Base-by-base conservation (phyloP, 2,888 invertebrate species). In the Imbricaverruca yamaguchii region DNA sequence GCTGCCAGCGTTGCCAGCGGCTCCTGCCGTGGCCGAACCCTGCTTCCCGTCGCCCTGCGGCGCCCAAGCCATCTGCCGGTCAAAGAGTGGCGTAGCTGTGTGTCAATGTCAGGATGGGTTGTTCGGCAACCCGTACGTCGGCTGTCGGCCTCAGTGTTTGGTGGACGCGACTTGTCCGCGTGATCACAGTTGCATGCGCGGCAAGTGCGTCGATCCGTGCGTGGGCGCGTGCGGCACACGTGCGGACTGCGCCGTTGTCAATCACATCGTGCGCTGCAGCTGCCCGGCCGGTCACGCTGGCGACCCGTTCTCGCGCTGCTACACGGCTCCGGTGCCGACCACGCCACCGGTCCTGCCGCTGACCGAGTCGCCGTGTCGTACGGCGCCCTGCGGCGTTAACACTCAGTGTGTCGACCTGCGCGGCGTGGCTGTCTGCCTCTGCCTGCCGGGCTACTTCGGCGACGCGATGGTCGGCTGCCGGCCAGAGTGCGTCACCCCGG, bases 231-330 rank as follows among this genome's bases (percentile, higher is more conserved):
- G 95, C 86, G 95, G 95, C 56, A 88, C 90, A 82, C 92, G 93
- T 88, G 93, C 95, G 4, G 90, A 92, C 84, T 95, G 95, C 86
- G 92, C 92, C 84, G 93, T 94, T n/a, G 91, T 94, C 80, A 94
- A 93, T 87, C 95, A 95, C 86, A 94, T 93, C 87, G 93, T 95
- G 67, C 90, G 91, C 85, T 97, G 97, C 88, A 90, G 92, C 83
- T 97, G 97, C 88, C 92, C 92, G 86, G 91, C 92, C 84, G 95
- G 95, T 86, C 97, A 92, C 87, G 93, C 94, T 69, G 97, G 97
- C 82, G 94, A 97, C 89, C 94, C 96, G 56, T 92, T 93, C 87
- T n/a, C 69, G 56, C 23, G 53, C 39, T 81, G 67, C 23, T 59
- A 11, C 18, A 23, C 65, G 55, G 92, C 88, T 91, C 74, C 74